Percentiles rank a stretch among this genome's conserved stretches.
Evolutionary conservation across 2,888 invertebrate genomes (phyloP).

Genomic region (Mellilla xanthometata): DNA sequence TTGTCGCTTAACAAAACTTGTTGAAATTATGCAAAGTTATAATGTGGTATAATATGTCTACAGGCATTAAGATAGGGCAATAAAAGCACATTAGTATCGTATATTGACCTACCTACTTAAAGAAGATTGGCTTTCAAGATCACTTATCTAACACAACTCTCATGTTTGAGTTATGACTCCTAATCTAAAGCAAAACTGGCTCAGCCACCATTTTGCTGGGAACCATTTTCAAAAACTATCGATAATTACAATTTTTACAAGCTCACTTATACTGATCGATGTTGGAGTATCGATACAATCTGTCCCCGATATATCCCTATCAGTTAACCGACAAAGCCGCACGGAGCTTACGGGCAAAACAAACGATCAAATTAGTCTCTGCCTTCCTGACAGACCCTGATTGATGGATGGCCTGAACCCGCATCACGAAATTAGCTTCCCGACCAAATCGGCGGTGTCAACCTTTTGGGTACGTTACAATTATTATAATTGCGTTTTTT

Average conservation of each 20-base stretch:
- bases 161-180: no score
- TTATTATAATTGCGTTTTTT: not conserved
- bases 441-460: slow-evolving; percentile 54
- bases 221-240: not conserved
- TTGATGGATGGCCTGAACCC: slow-evolving; percentile 71
- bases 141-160: no score
- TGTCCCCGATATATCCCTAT: slow-evolving; percentile 22
- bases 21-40: no score
- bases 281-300: slow-evolving; percentile 12
- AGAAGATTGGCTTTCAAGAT: no score
- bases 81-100: no score
- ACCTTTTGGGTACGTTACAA: slow-evolving; percentile 32
- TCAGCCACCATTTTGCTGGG: no score
- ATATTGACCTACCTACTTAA: no score
- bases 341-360: slow-evolving; percentile 70
- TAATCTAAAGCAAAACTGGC: no score
- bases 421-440: slow-evolving; percentile 65
- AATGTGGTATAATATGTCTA: no score
- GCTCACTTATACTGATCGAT: slow-evolving; percentile 5
- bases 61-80: no score
- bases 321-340: slow-evolving; percentile 49
- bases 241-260: not conserved
- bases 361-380: slow-evolving; percentile 77
- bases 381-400: slow-evolving; percentile 71
- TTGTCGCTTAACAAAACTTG: no score